Evolutionary conservation across 2,888 invertebrate genomes (phyloP).

Genomic region (Rotaria magnacalcarata): DNA sequence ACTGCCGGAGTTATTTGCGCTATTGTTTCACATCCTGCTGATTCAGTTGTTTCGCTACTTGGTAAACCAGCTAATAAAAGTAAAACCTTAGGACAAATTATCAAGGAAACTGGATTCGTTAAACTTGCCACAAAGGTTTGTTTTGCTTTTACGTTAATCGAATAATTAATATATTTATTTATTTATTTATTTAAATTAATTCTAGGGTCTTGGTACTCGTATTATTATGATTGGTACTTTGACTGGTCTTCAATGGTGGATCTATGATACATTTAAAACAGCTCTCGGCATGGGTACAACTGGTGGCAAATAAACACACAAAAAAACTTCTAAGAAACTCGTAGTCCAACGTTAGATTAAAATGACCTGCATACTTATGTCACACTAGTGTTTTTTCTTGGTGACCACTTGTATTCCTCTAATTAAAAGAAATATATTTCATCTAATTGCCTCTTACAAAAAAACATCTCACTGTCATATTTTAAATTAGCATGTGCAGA

Average conservation of each 20-base stretch:
- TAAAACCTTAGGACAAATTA: constrained; percentile 14
- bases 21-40: constrained; percentile 27
- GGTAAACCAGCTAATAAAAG: constrained; percentile 30
- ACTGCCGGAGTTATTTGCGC: constrained; percentile 25
- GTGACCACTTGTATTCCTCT: no score
- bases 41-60: constrained; percentile 9
- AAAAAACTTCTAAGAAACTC: no score
- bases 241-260: constrained; percentile 25
- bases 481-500: no score
- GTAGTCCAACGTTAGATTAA: no score
- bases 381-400: no score
- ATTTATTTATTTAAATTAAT: not conserved
- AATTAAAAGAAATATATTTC: no score
- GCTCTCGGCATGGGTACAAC: constrained; percentile 2
- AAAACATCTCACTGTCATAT: no score
- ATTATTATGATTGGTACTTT: constrained; percentile 21
- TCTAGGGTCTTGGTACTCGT: constrained; percentile 28
- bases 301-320: not conserved
- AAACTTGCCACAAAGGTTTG: constrained; percentile 31
- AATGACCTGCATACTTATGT: no score
- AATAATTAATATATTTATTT: not conserved
- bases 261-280: constrained; percentile 15
- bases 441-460: no score
- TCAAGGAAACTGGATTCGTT: not conserved
- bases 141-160: not conserved